phyloP scores from a whole-genome alignment of 2,888 invertebrate species.

The Nemoura dubitans region DNA sequence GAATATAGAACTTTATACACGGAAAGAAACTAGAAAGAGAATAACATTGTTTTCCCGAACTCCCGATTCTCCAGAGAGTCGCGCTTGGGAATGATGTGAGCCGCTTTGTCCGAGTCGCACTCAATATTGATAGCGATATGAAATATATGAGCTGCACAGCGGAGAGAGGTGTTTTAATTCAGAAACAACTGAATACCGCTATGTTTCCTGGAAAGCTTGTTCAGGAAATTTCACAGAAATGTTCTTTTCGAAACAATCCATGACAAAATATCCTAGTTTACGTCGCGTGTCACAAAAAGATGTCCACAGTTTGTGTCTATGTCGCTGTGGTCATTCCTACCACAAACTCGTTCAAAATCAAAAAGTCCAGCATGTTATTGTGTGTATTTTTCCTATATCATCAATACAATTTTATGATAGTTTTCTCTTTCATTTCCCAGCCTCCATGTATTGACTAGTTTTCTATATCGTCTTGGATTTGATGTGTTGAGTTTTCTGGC shows the following conservation, averaged over 20 bases:
- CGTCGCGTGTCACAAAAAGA: not conserved
- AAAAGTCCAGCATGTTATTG: not conserved
- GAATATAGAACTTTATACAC: not conserved
- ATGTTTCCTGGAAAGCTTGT: not conserved
- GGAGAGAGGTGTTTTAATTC: not conserved
- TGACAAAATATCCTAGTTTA: not conserved
- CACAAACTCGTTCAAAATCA: not conserved
- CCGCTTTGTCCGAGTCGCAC: not conserved
- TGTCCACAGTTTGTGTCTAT: not conserved
- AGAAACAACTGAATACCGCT: not conserved
- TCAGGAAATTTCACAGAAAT: not conserved
- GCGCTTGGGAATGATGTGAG: not conserved
- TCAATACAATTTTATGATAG: constrained; percentile 2
- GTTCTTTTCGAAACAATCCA: not conserved
- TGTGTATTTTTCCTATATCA: not conserved
- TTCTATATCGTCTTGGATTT: constrained; percentile 1
- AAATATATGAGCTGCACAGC: not conserved
- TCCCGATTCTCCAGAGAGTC: not conserved
- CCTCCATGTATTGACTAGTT: not conserved
- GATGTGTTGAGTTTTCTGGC: constrained; percentile 19
- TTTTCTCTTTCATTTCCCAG: not conserved
- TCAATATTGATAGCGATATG: constrained; percentile 12
- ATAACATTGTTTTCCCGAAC: not conserved
- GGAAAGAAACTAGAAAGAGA: not conserved
- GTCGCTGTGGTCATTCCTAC: not conserved